Percentiles rank a stretch among this genome's conserved stretches.
phyloP scores from a whole-genome alignment of 1,140 invertebrate genomes.

The Heliconius congener region DNA sequence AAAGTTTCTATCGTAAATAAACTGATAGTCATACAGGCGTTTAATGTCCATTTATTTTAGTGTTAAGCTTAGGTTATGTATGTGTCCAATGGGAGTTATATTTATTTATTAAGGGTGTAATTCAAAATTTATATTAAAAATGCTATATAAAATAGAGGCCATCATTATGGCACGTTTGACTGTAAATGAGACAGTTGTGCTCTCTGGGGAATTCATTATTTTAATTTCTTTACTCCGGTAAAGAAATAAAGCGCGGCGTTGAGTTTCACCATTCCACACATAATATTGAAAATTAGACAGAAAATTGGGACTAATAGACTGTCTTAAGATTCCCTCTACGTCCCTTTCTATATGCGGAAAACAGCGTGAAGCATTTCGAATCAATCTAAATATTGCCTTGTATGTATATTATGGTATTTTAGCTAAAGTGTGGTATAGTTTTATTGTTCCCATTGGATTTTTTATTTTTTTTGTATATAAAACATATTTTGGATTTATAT shows the following conservation, averaged over 20 bases:
- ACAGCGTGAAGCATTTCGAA: not conserved
- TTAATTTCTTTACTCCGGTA: too few relatives aligned
- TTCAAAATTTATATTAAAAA: not conserved
- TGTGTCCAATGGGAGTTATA: slow-evolving; percentile 15
- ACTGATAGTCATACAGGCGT: slow-evolving; percentile 49
- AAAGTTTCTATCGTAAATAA: slow-evolving; percentile 54
- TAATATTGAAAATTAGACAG: too few relatives aligned
- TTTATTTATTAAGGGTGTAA: not conserved
- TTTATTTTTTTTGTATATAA: slow-evolving; percentile 4
- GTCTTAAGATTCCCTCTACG: too few relatives aligned
- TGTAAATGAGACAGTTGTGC: too few relatives aligned
- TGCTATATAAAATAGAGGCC: not conserved
- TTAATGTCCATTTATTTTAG: slow-evolving; percentile 41
- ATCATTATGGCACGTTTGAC: too few relatives aligned
- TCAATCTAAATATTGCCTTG: not conserved
- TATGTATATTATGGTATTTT: not conserved
- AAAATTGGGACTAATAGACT: too few relatives aligned
- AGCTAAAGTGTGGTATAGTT: not conserved
- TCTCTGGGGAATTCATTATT: too few relatives aligned
- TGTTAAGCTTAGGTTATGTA: slow-evolving; percentile 33
- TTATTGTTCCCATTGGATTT: slow-evolving; percentile 4
- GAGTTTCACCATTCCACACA: too few relatives aligned
- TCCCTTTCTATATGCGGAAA: too few relatives aligned
- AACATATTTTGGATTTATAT: not conserved
- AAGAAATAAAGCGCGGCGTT: too few relatives aligned